Base-by-base conservation (phyloP, 2,113 vertebrate species). In the Ochotona princeps region DNA sequence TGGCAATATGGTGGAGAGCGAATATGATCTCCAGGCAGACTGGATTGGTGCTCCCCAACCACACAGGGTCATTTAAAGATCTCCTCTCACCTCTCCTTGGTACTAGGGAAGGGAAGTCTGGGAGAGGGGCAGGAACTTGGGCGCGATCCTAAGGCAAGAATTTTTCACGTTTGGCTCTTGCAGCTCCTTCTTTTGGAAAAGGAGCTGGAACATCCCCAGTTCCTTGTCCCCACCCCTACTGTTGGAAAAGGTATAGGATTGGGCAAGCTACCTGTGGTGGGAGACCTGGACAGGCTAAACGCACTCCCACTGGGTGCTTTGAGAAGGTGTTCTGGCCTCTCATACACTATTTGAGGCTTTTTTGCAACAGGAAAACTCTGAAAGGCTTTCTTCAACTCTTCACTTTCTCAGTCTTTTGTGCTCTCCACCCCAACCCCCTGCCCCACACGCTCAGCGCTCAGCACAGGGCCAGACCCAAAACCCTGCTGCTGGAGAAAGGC, bases 341-440 rank as follows among this genome's bases (percentile, higher is more conserved):
- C n/a, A 69, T n/a, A 92, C 54, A 12, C 73, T 60, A 47, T 93
- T 86, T 44, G 91, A 30, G 78, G 2, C 9, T 80, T 93, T 86
- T 80, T 92, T 94, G 70, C 80, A 73, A 15, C 54, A 23, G 11
- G 15, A 79, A 79, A 95, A 70, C 67, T 91, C 94, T 84, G 54
- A 82, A 82, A 87, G 72, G 70, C 18, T 28, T 91, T 67, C 88
- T 78, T 73, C 30, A 28, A 0, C 2, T 35, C 76, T 93, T 89
- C 65, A 44, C 28, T 70, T 57, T 35, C 44, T 3, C 0, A 4
- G 35, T 84, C 28, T 78, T 47, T 30, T 10, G 15, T 7, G 26
- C 54, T 44, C 38, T 44, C 38, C 38, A 44, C 38, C 38, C 38
- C 38, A 44, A 6, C 38, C 6, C 38, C 38, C 38, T 44, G 38